Evolutionary conservation across 2,888 invertebrate species (phyloP), one percentile per base, ranked within the genome.

Genomic region (Altica lythri): DNA sequence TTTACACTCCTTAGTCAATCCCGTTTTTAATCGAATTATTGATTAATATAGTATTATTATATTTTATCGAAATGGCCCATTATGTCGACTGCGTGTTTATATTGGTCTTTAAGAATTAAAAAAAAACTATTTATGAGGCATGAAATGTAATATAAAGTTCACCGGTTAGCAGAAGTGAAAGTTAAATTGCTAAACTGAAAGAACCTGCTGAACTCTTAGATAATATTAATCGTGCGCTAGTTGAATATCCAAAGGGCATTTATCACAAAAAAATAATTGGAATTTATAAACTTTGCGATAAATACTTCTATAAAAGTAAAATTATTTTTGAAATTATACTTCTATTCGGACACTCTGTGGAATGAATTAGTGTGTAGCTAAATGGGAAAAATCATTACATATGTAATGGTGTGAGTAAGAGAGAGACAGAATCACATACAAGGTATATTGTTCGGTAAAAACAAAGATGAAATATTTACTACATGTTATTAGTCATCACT

Each of bases 141-240:
- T 34, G 13, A 34, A 10, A n/a, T n/a, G n/a, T n/a, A n/a, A n/a
- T n/a, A n/a, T 34, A 34, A 34, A 34, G 34, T 34, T 14, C 34
- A 34, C 6, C 34, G 9, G 10, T 34, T 30, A 34, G 9, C 8
- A 8, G 27, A 34, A 34, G 34, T 34, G 34, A 34, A 34, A 34
- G 34, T 9, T 8, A 34, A 14, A 34, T 34, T 34, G 34, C 16
- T 34, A 30, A 30, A 30, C n/a, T n/a, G n/a, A n/a, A n/a, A n/a
- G 2, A 30, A 30, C 30, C 12, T 30, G 30, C 12, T 30, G 2
- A 34, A 34, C 34, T 34, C 34, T 34, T 34, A 16, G 14, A 34
- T 34, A 34, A 34, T 16, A 14, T 34, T 34, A 9, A 13, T 9
- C 14, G 16, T 34, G 34, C 13, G 30, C 2, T 12, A 30, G 6